phyloP scores from a whole-genome alignment of 2,113 vertebrate species.

The Carassius carassius region DNA sequence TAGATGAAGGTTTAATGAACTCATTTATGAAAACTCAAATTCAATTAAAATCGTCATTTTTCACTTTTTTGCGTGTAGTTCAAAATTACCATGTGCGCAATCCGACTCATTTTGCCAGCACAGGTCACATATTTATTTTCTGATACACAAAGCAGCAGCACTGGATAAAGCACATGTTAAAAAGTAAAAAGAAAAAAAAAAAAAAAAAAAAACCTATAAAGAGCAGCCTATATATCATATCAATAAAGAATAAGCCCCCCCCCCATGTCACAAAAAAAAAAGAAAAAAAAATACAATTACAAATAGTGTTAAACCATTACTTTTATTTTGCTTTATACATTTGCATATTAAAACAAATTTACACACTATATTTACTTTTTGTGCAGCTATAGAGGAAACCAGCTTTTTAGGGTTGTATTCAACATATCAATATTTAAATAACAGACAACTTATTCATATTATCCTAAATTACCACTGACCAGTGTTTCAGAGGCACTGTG shows the following conservation, averaged over 20 bases:
- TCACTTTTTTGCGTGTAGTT: too few species aligned
- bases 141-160: not conserved
- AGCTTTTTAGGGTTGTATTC: constrained; percentile 9
- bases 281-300: not conserved
- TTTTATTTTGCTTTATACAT: constrained; percentile 60
- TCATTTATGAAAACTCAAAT: too few species aligned
- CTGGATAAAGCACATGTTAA: too few species aligned
- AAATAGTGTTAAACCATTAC: constrained; percentile 32
- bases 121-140: not conserved
- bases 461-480: not conserved
- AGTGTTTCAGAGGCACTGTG: not conserved
- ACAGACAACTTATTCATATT: not conserved
- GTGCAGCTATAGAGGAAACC: constrained; percentile 37
- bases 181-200: too few species aligned
- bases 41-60: too few species aligned
- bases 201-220: too few species aligned
- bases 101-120: too few species aligned
- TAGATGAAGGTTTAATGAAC: too few species aligned
- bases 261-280: too few species aligned
- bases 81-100: too few species aligned
- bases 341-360: constrained; percentile 57
- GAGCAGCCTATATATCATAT: too few species aligned
- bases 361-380: constrained; percentile 35
- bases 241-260: too few species aligned
- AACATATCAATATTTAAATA: constrained; percentile 7